phyloP scores from a whole-genome alignment of 2,797 vertebrate genomes.

The Muscicapa striata region DNA sequence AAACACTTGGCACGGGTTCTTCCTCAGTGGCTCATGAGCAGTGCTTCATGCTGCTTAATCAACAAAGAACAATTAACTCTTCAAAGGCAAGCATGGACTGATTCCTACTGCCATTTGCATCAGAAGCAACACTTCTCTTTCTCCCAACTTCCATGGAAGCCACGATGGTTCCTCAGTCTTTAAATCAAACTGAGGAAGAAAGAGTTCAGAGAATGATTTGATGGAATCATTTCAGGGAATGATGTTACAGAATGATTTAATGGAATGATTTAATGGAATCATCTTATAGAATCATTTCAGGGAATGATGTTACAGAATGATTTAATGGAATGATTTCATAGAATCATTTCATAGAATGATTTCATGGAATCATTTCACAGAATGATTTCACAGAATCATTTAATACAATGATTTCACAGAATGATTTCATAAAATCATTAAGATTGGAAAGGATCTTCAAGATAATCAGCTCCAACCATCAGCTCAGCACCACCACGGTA shows the following conservation, averaged over 20 bases:
- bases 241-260: too few relatives aligned
- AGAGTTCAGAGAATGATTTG: not conserved
- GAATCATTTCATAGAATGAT: fast-evolving
- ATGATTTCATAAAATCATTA: not conserved
- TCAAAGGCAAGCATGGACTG: not conserved
- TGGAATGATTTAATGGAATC: fast-evolving
- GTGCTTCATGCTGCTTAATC: not conserved
- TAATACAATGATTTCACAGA: fast-evolving
- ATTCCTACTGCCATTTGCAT: not conserved
- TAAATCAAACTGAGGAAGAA: not conserved
- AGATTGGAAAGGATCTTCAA: not conserved
- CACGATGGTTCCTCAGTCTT: fast-evolving
- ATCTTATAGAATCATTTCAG: fast-evolving
- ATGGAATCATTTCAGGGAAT: fast-evolving
- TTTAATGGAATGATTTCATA: fast-evolving
- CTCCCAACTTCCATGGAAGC: not conserved
- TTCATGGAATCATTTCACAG: fast-evolving
- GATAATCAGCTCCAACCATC: not conserved
- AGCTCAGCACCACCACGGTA: fast-evolving
- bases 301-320: fast-evolving
- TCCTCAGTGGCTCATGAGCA: not conserved
- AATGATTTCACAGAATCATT: fast-evolving
- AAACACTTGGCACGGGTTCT: conserved; percentile 2
- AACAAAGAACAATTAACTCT: not conserved
- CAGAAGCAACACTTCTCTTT: not conserved